Conservation (phyloP, 2,888 invertebrate genomes). For the Syrista parreyssii region DNA sequence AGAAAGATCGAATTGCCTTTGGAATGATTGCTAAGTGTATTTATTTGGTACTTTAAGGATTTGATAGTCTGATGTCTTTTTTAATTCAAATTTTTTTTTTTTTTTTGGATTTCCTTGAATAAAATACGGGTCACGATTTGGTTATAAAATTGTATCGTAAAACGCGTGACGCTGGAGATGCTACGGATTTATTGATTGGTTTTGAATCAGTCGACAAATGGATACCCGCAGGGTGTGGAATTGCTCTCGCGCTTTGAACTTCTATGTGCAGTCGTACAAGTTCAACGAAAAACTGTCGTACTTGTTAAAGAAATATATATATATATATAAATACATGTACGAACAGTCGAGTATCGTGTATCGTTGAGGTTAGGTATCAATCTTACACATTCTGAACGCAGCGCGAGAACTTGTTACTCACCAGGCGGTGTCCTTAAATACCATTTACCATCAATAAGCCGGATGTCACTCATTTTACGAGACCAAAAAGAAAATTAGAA, state of each 20-base stretch:
- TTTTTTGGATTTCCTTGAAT: not conserved
- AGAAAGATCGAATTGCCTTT: not conserved
- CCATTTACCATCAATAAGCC: not conserved
- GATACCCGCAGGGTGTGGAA: not conserved
- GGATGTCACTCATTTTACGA: not conserved
- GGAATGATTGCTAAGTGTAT: too few relatives aligned
- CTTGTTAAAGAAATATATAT: not conserved
- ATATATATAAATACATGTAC: not conserved
- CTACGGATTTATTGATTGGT: not conserved
- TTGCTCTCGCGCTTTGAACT: not conserved
- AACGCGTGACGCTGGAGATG: not conserved
- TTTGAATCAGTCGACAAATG: not conserved
- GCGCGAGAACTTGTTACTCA: conserved; percentile 6
- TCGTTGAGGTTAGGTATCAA: not conserved
- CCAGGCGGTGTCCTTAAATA: not conserved
- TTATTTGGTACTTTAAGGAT: too few relatives aligned
- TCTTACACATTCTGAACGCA: not conserved
- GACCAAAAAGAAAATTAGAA: not conserved
- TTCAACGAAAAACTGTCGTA: not conserved
- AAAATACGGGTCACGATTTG: too few relatives aligned
- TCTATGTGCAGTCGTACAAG: not conserved
- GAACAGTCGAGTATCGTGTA: not conserved
- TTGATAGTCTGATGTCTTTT: too few relatives aligned
- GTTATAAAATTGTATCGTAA: not conserved
- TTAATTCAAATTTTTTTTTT: too few relatives aligned